Evolutionary conservation across 2,113 vertebrate genomes (phyloP).

Genomic region (Notarius lentiginosus): DNA sequence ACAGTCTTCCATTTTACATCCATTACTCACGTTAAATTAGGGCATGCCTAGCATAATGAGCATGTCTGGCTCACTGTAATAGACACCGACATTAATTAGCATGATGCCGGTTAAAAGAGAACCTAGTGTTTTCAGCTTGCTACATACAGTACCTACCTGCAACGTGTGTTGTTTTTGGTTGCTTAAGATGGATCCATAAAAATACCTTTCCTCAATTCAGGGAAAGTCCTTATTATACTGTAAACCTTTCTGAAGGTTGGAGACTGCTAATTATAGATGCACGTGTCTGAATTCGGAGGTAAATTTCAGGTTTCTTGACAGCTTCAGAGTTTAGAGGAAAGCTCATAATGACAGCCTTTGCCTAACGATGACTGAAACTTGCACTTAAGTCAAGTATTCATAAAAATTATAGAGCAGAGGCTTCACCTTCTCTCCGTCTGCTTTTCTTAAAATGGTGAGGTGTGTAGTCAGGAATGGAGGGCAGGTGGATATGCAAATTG

Average conservation of each 20-base stretch:
- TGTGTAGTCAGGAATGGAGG: not conserved
- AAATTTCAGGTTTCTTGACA: slow-evolving; percentile 51
- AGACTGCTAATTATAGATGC: slow-evolving; percentile 51
- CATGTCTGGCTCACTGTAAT: slow-evolving; percentile 45
- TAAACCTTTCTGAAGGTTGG: slow-evolving; percentile 36
- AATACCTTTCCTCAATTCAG: slow-evolving; percentile 40
- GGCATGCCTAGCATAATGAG: slow-evolving; percentile 37
- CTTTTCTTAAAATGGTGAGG: not conserved
- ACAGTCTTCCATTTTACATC: slow-evolving; percentile 22
- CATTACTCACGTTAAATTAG: slow-evolving; percentile 49
- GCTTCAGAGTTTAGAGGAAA: slow-evolving; percentile 52
- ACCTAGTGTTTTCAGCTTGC: slow-evolving; percentile 50
- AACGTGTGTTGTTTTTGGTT: slow-evolving; percentile 42
- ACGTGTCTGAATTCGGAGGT: slow-evolving; percentile 56
- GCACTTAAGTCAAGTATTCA: not conserved
- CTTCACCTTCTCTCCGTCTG: slow-evolving; percentile 6
- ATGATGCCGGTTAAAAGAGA: slow-evolving; percentile 52
- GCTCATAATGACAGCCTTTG: slow-evolving; percentile 63
- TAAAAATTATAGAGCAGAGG: not conserved
- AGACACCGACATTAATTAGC: slow-evolving; percentile 52
- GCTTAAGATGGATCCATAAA: slow-evolving; percentile 12
- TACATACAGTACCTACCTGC: slow-evolving; percentile 12
- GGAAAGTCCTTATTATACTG: slow-evolving; percentile 57
- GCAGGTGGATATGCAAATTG: not conserved
- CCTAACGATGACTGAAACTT: not conserved